Percentiles rank a stretch among this genome's conserved stretches.
These are phyloP conservation scores for Lepas anatifera DNA, from an alignment of 2,888 invertebrate species.

Conservation along the genomic window DNA sequence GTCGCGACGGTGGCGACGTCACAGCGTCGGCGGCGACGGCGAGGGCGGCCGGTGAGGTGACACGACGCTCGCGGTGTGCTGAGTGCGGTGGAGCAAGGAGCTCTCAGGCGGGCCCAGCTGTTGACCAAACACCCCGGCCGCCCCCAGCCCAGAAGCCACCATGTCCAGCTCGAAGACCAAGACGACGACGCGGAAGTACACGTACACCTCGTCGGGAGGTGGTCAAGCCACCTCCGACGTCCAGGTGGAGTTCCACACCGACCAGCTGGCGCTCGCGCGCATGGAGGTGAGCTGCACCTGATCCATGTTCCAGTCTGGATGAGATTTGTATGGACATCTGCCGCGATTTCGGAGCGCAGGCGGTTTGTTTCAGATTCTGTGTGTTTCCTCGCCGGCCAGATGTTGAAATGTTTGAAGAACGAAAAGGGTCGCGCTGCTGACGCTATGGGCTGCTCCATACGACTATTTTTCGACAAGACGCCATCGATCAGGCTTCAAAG, in stretches of 20 bases:
- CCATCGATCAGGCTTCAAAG: too few species aligned
- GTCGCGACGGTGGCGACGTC: not conserved
- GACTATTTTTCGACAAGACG: too few species aligned
- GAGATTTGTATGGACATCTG: not conserved
- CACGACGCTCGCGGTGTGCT: not conserved
- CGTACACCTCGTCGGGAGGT: not conserved
- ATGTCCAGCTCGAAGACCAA: constrained; percentile 1
- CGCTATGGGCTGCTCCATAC: too few species aligned
- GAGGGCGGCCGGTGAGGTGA: not conserved
- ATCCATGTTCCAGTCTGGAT: too few species aligned
- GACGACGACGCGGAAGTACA: constrained; percentile 3
- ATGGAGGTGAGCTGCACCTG: not conserved
- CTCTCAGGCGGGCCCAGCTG: not conserved
- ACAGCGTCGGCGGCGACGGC: not conserved
- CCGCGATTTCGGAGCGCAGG: too few species aligned
- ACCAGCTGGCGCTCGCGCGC: not conserved
- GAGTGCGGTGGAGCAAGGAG: not conserved
- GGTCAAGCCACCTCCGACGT: not conserved
- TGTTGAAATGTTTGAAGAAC: too few species aligned
- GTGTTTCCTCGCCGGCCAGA: too few species aligned
- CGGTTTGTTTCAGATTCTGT: too few species aligned
- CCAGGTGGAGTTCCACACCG: constrained; percentile 1
- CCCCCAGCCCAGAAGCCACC: not conserved
- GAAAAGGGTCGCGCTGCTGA: too few species aligned
- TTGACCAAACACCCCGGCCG: not conserved